Conservation (phyloP, 2,888 invertebrate genomes). For the Campoletis raptor region DNA sequence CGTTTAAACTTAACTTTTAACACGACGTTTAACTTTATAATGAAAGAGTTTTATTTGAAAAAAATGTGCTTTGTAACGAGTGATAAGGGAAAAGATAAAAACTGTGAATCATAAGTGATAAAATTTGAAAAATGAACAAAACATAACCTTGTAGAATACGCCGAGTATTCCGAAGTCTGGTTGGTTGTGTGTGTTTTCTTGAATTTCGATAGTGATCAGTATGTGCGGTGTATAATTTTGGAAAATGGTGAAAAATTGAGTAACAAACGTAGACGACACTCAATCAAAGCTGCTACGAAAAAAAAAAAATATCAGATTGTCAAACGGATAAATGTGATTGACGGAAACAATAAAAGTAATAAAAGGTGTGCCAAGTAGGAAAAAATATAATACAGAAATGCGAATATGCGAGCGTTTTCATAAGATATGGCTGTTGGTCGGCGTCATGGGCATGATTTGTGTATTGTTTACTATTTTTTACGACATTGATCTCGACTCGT, state of each 20-base stretch:
- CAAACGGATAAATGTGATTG: background rate
- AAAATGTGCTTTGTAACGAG: background rate
- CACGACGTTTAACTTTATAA: too few species aligned
- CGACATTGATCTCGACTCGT: conserved; percentile 56
- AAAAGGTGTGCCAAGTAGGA: background rate
- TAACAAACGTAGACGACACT: background rate
- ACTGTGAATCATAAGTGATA: background rate
- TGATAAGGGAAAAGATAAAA: background rate
- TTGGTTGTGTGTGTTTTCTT: background rate
- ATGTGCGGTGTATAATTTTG: too few species aligned
- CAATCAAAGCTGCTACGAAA: background rate
- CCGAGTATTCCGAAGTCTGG: background rate
- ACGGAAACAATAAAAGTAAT: background rate
- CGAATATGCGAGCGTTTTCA: conserved; percentile 28
- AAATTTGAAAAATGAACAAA: background rate
- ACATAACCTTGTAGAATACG: background rate
- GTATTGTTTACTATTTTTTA: conserved; percentile 62
- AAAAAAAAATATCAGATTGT: background rate
- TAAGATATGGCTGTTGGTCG: conserved; percentile 54
- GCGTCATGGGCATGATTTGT: conserved; percentile 66
- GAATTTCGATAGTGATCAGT: background rate
- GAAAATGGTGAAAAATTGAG: background rate
- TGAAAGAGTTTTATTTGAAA: background rate
- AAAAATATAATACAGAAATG: conserved; percentile 13
- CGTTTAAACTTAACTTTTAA: too few species aligned